Conservation (phyloP, 2,888 invertebrate species). For the Rhagonycha lutea region DNA sequence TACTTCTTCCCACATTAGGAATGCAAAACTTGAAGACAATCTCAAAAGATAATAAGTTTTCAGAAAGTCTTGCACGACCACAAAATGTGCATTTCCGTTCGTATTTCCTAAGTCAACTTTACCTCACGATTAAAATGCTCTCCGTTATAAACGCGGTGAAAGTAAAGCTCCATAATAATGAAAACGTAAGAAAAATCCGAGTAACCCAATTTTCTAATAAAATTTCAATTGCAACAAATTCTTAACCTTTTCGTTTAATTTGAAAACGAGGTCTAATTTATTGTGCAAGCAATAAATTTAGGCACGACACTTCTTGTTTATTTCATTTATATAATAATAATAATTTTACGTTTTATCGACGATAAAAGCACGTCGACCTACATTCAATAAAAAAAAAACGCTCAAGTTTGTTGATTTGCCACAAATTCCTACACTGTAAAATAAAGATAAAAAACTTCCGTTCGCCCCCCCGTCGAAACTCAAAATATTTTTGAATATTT, state of each 20-base stretch:
- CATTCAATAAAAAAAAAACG: background rate
- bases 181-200: background rate
- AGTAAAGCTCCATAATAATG: background rate
- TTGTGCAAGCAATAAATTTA: background rate
- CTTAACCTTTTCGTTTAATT: background rate
- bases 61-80: background rate
- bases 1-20: background rate
- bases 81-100: background rate
- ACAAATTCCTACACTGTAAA: no score
- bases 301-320: background rate
- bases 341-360: background rate
- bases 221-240: background rate
- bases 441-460: background rate
- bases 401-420: background rate
- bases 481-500: background rate
- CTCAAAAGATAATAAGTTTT: background rate
- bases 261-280: background rate
- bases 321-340: background rate
- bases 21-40: background rate
- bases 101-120: background rate
- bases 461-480: no score
- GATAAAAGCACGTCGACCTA: background rate
- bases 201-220: background rate
- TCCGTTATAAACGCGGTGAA: background rate
- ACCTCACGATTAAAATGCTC: background rate